Conservation (phyloP, 1,140 invertebrate genomes). For the Antheraea pernyi region DNA sequence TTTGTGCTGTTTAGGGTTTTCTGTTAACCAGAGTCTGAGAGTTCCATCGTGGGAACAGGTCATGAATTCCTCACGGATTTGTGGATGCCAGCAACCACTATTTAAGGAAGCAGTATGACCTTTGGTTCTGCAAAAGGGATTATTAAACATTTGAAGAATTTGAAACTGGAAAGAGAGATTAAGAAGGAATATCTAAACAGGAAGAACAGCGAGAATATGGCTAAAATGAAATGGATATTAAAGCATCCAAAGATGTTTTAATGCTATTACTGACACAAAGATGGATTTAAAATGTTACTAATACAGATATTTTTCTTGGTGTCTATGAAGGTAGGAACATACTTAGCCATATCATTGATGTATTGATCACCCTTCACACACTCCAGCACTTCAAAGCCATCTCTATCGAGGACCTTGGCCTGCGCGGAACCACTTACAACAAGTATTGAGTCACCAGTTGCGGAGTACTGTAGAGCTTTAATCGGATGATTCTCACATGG, state of each 20-base stretch:
- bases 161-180: no score
- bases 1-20: conserved; percentile 88
- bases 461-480: conserved; percentile 93
- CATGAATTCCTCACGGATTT: conserved; percentile 94
- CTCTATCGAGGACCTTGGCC: conserved; percentile 96
- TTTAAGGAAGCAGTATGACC: conserved; percentile 97
- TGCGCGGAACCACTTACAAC: conserved; percentile 95
- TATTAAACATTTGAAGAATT: no score
- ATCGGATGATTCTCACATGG: conserved; percentile 98
- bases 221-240: no score
- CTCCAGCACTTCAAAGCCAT: conserved; percentile 97
- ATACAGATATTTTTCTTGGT: no score
- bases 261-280: no score
- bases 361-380: conserved; percentile 99
- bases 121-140: conserved; percentile 84
- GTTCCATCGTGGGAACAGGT: conserved; percentile 97
- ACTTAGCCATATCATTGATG: conserved; percentile 89
- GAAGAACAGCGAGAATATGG: no score
- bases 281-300: no score
- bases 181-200: no score
- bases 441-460: conserved; percentile 96
- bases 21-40: conserved; percentile 93
- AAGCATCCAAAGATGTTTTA: no score
- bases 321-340: no score
- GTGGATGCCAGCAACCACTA: conserved; percentile 96